A percentile compares a stretch with the other conserved stretches of the same genome.
phyloP scores from a whole-genome alignment of 1,140 invertebrate species.

The Formica exsecta region DNA sequence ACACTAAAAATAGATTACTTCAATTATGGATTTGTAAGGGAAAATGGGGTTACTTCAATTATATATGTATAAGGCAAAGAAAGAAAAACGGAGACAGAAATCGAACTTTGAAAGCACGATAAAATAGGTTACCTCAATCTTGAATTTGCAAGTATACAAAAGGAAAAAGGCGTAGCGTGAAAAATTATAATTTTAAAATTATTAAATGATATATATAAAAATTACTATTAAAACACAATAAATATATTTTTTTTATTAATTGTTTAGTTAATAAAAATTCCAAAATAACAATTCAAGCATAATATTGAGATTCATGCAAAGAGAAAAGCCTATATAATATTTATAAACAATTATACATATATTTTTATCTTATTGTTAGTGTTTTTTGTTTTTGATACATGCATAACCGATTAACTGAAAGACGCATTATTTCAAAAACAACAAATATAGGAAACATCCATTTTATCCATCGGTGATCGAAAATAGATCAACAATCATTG shows the following conservation, averaged over 20 bases:
- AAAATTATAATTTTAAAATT: no score
- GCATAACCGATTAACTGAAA: no score
- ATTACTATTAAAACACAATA: no score
- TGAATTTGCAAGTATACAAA: neutral
- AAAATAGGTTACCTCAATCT: conserved; percentile 24
- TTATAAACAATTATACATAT: neutral
- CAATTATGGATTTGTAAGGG: conserved; percentile 33
- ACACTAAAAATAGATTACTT: conserved; percentile 47
- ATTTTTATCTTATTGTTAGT: no score
- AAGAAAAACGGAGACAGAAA: neutral
- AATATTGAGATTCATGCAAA: neutral
- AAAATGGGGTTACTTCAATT: conserved; percentile 41
- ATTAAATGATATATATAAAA: no score
- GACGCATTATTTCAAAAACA: no score
- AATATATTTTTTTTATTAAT: neutral
- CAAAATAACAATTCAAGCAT: neutral
- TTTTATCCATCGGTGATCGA: no score
- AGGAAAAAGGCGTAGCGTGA: neutral
- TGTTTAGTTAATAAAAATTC: neutral
- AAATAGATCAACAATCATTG: no score
- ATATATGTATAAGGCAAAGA: conserved; percentile 21
- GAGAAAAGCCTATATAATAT: neutral
- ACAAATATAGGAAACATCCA: no score
- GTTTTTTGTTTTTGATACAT: no score
- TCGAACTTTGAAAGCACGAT: neutral